Evolutionary conservation across 2,113 vertebrate genomes (phyloP).

Genomic region (Marcusenius ussheri): DNA sequence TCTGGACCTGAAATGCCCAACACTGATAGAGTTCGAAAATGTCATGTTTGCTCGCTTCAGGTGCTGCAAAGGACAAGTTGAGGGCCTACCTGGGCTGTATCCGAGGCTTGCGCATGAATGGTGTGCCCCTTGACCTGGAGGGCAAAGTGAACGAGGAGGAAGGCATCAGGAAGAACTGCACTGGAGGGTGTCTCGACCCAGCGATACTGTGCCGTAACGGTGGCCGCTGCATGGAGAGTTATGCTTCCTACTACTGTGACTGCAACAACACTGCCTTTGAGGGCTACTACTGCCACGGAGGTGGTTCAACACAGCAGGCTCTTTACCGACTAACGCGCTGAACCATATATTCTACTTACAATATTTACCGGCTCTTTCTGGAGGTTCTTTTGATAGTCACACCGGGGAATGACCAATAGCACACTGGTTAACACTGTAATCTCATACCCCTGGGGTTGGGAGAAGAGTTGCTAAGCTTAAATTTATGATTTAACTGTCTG

Average conservation of each 20-base stretch:
- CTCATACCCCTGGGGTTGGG: not conserved
- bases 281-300: constrained; percentile 87
- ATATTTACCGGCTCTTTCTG: not conserved
- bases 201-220: constrained; percentile 82
- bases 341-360: not conserved
- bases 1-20: no score
- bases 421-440: not conserved
- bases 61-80: constrained; percentile 77
- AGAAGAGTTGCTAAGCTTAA: not conserved
- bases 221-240: constrained; percentile 85
- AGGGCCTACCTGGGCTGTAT: constrained; percentile 87
- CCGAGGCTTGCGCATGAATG: constrained; percentile 84
- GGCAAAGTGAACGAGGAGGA: constrained; percentile 80
- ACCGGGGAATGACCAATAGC: not conserved
- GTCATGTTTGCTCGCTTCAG: constrained; percentile 44
- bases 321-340: not conserved
- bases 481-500: not conserved
- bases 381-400: not conserved
- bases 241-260: constrained; percentile 87
- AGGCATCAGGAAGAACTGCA: constrained; percentile 84
- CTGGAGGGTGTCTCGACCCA: constrained; percentile 78
- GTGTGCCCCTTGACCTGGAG: constrained; percentile 83
- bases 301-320: constrained; percentile 43
- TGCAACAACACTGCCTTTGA: constrained; percentile 87
- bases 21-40: not conserved